Percentiles rank a stretch among this genome's conserved stretches.
phyloP scores from a whole-genome alignment of 2,888 invertebrate species.

The Sepioteuthis lessoniana region DNA sequence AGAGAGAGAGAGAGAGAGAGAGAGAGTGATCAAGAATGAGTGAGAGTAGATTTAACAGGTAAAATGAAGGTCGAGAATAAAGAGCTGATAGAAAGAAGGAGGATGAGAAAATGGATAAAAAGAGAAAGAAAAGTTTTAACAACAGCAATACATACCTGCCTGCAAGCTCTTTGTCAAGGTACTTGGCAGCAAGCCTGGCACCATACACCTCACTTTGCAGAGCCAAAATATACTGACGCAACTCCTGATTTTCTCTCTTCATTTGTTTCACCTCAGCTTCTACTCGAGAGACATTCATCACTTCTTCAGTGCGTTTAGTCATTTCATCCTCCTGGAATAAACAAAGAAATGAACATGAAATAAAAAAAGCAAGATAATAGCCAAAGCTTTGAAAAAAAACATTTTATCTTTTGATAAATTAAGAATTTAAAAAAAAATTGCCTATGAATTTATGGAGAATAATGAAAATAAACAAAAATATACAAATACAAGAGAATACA shows the following conservation, averaged over 20 bases:
- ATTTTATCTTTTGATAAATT: too few relatives aligned
- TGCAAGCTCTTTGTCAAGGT: slow-evolving; percentile 88
- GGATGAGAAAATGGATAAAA: background rate
- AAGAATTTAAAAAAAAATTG: too few relatives aligned
- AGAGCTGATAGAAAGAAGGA: background rate
- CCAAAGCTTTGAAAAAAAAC: background rate
- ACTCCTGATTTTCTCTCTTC: slow-evolving; percentile 82
- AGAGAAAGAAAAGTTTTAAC: background rate
- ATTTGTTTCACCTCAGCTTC: slow-evolving; percentile 76
- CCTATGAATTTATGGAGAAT: too few relatives aligned
- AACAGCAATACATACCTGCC: slow-evolving; percentile 76
- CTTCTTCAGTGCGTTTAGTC: slow-evolving; percentile 70
- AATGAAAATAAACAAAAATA: too few relatives aligned
- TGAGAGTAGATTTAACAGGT: background rate
- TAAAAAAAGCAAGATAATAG: background rate
- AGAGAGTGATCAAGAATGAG: background rate
- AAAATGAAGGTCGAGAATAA: background rate
- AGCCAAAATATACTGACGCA: slow-evolving; percentile 83
- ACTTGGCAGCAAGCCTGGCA: slow-evolving; percentile 88
- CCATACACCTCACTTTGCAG: slow-evolving; percentile 88
- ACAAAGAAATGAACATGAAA: background rate
- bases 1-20: slow-evolving; percentile 36
- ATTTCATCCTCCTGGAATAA: slow-evolving; percentile 76
- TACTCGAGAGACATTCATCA: slow-evolving; percentile 76
- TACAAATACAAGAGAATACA: too few relatives aligned